Base-by-base conservation (phyloP, 2,797 vertebrate species). In the Ceyx erithaca region DNA sequence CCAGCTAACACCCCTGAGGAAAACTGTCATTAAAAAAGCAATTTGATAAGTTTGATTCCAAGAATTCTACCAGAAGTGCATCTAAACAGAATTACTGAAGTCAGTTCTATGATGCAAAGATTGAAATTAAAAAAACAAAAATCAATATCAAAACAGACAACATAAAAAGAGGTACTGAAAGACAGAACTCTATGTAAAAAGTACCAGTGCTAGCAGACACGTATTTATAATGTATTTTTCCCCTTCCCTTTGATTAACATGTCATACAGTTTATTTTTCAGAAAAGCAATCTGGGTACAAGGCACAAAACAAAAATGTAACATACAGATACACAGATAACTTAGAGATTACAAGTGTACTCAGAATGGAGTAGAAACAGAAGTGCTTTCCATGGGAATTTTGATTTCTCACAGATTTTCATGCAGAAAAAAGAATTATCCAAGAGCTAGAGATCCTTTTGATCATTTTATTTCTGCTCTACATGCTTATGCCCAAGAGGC, bases 11-110 rank as follows among this genome's bases (percentile, higher is more conserved):
- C 67, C 55, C 59, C 33, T 59, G 77, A 90, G 89, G 57, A 84
- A 85, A 84, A 83, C 67, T 90, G 49, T 95, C 90, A 91, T 95
- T 94, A 95, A 80, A 96, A 95, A 95, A 96, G 40, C 57, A 94
- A 94, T 79, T 94, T 51, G 19, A 57, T 79, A 84, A 89, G 40
- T 66, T 86, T 78, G 54, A 93, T 92, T 95, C 71, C 43, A 85
- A 70, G 71, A 93, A 81, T 95, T 96, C 64, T 80, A 80, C 71
- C 54, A 86, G 84, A 96, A 91, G 15, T 62, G 55, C 8, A 88
- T 61, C 31, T 64, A 78, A 95, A 57, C 21, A 26, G 78, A 85
- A 94, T 95, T 92, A 94, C 19, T 72, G 22, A 84, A 89, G 51
- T 51, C 61, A 51, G 22, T 64, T 89, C 85, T 51, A 49, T 23